Evolutionary conservation across 2,113 vertebrate species (phyloP).

Genomic region (Bubo bubo): DNA sequence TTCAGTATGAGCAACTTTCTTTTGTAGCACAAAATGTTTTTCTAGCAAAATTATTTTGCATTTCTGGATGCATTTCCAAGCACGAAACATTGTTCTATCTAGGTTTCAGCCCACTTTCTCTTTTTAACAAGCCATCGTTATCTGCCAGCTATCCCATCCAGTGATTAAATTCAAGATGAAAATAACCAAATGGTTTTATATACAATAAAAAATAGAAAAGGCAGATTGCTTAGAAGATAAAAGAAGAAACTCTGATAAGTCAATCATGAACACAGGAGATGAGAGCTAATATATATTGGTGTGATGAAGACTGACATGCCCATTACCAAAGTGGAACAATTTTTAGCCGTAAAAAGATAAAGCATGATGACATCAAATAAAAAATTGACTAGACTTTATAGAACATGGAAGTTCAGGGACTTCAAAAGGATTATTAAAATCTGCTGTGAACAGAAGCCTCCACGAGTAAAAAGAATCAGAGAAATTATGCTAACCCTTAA

Average conservation of each 20-base stretch:
- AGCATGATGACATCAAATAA: not conserved
- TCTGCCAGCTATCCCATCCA: not conserved
- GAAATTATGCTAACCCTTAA: not conserved
- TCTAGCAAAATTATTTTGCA: not conserved
- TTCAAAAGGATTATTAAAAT: slow-evolving; percentile 1
- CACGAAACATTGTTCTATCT: not conserved
- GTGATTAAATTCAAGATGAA: slow-evolving; percentile 24
- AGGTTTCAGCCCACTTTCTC: not conserved
- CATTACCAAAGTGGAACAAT: slow-evolving; percentile 1
- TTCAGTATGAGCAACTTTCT: not conserved
- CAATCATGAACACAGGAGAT: not conserved
- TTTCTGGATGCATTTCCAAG: not conserved
- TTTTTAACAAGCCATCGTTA: not conserved
- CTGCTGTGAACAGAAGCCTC: not conserved
- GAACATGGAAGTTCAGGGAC: not conserved
- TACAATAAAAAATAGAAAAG: not conserved
- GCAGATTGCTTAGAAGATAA: not conserved
- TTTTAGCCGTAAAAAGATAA: slow-evolving; percentile 18
- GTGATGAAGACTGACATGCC: slow-evolving; percentile 16
- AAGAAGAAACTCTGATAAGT: not conserved
- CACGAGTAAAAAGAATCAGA: not conserved
- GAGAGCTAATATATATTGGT: not conserved
- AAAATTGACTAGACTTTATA: not conserved
- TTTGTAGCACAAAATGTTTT: not conserved
- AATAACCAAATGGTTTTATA: not conserved